Evolutionary conservation across 2,113 vertebrate species (phyloP), one percentile per base, ranked within the genome.

Genomic region (Psephotus haematonotus): DNA sequence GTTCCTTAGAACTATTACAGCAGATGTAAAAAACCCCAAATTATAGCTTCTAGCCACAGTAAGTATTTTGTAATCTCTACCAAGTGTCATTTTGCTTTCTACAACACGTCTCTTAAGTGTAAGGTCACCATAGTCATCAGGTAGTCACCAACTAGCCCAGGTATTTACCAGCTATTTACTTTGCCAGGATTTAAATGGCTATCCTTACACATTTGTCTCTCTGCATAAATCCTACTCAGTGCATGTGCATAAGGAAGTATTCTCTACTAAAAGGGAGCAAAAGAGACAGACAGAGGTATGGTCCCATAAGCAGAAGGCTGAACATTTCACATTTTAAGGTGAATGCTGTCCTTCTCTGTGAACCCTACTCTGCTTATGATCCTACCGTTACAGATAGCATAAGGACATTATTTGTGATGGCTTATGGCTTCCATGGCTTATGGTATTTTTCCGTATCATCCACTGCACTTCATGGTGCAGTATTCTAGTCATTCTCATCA

Each of bases 61-160:
- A 80, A 96, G 43, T 71, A 57, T 94, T 94, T 92, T 53, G 81
- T 92, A 96, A 92, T 92, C 46, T 90, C 46, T 84, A 93, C 92
- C 90, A 95, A 14, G 10, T 92, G 95, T 64, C 90, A 86, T 78
- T 88, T 64, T 86, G 86, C 82, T 93, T 80, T 91, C 86, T 93
- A 57, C 35, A 94, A 71, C 57, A 92, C 86, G 49, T 28, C 71
- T 84, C 60, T 62, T 64, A 82, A 71, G 74, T 28, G 6, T 64
- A 63, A 84, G 76, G 55, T 83, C 76, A 93, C 62, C 55, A 31
- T 1, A 77, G 64, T 60, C 75, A 90, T 47, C 35, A 75, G 22
- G 76, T 16, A 90, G 55, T 83, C 88, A 94, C 62, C 69, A 64
- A 37, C 69, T 4, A 83, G 57, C 49, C 86, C 28, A 78, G 39